Evolutionary conservation across 2,113 vertebrate genomes (phyloP).

Genomic region (Poecile atricapillus): DNA sequence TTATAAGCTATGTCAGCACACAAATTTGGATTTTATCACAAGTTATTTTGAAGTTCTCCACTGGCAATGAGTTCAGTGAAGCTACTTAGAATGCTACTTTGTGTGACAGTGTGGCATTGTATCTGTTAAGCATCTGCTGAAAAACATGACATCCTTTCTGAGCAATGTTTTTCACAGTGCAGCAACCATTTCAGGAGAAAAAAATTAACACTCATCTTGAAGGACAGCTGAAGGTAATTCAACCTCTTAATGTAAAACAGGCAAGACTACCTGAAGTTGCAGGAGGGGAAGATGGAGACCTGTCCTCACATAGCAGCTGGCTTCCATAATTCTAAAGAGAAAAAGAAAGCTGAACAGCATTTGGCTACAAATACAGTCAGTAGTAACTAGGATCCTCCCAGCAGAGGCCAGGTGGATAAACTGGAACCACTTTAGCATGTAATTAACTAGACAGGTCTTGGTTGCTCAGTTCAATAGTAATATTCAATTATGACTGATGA

Average conservation of each 20-base stretch:
- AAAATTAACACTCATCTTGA: neutral
- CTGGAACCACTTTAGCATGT: neutral
- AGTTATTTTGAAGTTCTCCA: neutral
- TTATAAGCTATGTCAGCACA: neutral
- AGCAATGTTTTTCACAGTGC: neutral
- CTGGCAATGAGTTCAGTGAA: neutral
- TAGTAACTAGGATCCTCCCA: neutral
- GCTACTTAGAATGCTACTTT: neutral
- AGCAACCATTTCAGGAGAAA: neutral
- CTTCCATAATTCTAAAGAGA: conserved; percentile 78
- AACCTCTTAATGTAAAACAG: neutral
- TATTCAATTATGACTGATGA: neutral
- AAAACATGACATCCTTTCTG: neutral
- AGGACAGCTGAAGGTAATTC: neutral
- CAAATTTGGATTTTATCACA: neutral
- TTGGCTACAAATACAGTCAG: neutral
- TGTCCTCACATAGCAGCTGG: conserved; percentile 75
- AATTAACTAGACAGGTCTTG: neutral
- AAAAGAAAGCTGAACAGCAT: neutral
- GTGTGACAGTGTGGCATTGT: accelerated
- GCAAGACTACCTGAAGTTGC: conserved; percentile 81
- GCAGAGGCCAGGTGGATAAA: neutral
- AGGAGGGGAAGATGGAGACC: conserved; percentile 68
- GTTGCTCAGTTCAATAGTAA: neutral
- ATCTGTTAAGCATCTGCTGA: neutral